Percentiles rank a stretch among this genome's conserved stretches.
phyloP scores from a whole-genome alignment of 1,140 invertebrate genomes.

The Danaus melanippus region DNA sequence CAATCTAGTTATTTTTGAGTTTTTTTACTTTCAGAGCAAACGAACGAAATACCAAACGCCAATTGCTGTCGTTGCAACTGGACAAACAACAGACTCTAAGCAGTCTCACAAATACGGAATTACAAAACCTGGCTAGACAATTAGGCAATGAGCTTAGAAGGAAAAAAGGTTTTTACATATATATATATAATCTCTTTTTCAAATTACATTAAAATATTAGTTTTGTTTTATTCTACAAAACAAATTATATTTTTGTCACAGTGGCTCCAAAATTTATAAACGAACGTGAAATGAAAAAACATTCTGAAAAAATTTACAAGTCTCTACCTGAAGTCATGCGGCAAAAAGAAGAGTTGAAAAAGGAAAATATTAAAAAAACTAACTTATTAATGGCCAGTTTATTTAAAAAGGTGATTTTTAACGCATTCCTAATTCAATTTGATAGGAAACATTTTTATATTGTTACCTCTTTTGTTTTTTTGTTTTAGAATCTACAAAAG shows the following conservation, averaged over 20 bases:
- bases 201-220: too few species aligned
- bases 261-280: constrained; percentile 57
- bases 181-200: not conserved
- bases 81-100: constrained; percentile 36
- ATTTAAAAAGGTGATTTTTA: constrained; percentile 56
- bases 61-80: constrained; percentile 55
- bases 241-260: constrained; percentile 23
- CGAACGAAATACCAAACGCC: constrained; percentile 37
- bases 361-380: constrained; percentile 59
- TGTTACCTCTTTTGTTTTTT: constrained; percentile 13
- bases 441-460: not conserved
- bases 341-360: constrained; percentile 59
- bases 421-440: too few species aligned
- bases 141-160: constrained; percentile 35
- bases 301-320: constrained; percentile 63
- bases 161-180: constrained; percentile 31
- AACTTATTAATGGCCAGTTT: constrained; percentile 66
- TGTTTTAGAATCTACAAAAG: constrained; percentile 66
- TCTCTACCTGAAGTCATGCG: constrained; percentile 56
- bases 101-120: constrained; percentile 33
- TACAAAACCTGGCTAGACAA: constrained; percentile 36
- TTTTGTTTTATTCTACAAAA: too few species aligned
- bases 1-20: not conserved
- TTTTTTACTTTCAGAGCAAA: constrained; percentile 38
- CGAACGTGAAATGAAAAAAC: constrained; percentile 62